Base-by-base conservation (phyloP, 2,888 invertebrate species). In the Pherbina coryleti region DNA sequence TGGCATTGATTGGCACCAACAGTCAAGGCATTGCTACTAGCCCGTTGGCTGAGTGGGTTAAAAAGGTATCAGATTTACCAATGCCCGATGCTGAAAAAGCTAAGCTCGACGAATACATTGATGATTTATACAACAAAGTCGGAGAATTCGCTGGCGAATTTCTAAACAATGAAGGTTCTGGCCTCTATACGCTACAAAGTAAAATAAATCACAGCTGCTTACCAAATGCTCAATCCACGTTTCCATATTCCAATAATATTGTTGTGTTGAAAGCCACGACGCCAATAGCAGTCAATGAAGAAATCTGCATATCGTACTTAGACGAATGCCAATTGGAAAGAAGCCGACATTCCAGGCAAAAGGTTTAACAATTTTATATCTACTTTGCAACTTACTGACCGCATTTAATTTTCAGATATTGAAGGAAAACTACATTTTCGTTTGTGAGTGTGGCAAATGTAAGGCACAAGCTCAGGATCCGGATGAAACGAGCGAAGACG, bases 21-120 rank as follows among this genome's bases (percentile, higher is more conserved):
- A 96, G 96, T 0, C 98, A 98, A 91, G 98, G 98, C 5, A 95
- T 98, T 76, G 98, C 97, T 3, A 96, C 97, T 0, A 97, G 97
- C 88, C 93, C 97, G 0, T 92, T 98, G 71, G 94, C 96, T 25
- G 92, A 93, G 83, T 98, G 98, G 97, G 96, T 95, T 4, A 93
- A 93, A 83, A 94, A 94, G 83, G 94, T 95, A 51, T 91, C 93
- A 2, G 92, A 93, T 7, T 88, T 96, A 67, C 90, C 93, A 0
- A 89, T 96, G 85, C 90, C 93, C 0, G 92, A 92, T 19, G 92
- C 93, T 49, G 94, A 95, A 82, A 92, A 93, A 83, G 90, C 92
- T 75, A 91, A 93, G 80, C 86, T 96, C 5, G 95, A 97, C 85
- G 90, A 92, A 81, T 93, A 94, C 79, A 95, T 98, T 86, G 96